Percentiles rank a stretch among this genome's conserved stretches.
Evolutionary conservation across 2,888 invertebrate species (phyloP).

Genomic region (Vannuccia rotundouncinata): DNA sequence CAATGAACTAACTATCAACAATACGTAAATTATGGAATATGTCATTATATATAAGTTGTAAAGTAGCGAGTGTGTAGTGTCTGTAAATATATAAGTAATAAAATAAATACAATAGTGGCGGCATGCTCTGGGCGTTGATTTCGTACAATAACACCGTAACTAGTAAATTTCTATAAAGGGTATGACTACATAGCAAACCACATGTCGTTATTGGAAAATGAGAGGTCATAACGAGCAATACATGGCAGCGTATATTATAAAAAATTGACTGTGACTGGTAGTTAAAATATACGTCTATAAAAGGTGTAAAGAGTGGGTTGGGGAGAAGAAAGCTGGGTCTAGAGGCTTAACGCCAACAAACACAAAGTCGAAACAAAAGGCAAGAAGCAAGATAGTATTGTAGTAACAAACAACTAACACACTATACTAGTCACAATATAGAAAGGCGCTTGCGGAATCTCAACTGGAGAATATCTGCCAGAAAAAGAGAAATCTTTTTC

Average conservation of each 20-base stretch:
- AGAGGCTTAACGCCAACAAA: background rate
- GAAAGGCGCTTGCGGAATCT: background rate
- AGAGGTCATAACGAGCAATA: background rate
- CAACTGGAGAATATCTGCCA: background rate
- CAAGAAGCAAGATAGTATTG: background rate
- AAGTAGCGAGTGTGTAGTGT: background rate
- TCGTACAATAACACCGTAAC: background rate
- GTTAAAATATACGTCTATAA: too few species aligned
- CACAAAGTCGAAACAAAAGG: background rate
- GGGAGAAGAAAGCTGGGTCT: background rate
- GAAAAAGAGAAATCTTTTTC: background rate
- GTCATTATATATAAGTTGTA: background rate
- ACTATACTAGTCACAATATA: background rate
- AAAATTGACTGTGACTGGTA: too few species aligned
- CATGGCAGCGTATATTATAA: background rate
- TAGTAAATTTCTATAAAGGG: too few species aligned
- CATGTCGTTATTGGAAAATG: background rate
- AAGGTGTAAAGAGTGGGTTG: too few species aligned
- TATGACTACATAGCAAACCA: background rate
- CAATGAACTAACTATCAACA: too few species aligned
- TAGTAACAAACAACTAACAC: background rate
- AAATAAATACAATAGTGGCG: conserved; percentile 16
- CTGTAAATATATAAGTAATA: background rate
- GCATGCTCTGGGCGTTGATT: background rate
- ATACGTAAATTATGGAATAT: too few species aligned